These are phyloP conservation scores for Yponomeuta cagnagella DNA, from an alignment of 2,888 invertebrate species.

Conservation along the genomic window DNA sequence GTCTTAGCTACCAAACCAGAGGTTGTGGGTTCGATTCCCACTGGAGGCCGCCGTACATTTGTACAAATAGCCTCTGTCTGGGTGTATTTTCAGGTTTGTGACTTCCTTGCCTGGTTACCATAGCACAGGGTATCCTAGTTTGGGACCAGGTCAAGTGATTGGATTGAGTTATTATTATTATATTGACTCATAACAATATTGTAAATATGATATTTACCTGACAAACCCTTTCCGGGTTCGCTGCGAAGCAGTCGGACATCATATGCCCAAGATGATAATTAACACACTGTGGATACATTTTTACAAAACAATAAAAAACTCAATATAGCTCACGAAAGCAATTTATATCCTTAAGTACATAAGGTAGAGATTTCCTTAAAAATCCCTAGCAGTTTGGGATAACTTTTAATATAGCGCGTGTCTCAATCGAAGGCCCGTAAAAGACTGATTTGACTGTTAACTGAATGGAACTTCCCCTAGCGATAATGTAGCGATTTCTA, in stretches of 20 bases:
- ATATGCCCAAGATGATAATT: slow-evolving; percentile 19
- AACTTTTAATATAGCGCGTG: not conserved
- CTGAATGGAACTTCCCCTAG: no score
- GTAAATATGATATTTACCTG: slow-evolving; percentile 15
- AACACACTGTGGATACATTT: not conserved
- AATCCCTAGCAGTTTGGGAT: not conserved
- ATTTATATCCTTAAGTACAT: not conserved
- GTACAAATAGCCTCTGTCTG: no score
- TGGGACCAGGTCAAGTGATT: no score
- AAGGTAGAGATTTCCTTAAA: not conserved
- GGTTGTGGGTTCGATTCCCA: no score
- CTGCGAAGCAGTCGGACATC: slow-evolving; percentile 12
- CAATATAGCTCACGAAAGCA: not conserved
- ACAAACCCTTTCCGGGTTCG: slow-evolving; percentile 18
- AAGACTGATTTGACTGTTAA: not conserved
- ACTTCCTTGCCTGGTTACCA: no score
- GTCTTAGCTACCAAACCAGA: no score
- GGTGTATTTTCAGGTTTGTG: no score
- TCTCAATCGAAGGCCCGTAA: not conserved
- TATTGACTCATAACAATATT: not conserved
- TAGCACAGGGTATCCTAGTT: no score
- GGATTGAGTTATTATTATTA: no score
- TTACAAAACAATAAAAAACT: not conserved
- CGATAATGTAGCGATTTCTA: no score
- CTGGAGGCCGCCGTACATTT: no score